Percentiles rank a stretch among this genome's conserved stretches.
Evolutionary conservation across 2,797 vertebrate species (phyloP).

Genomic region (Bryconaethiops microstoma): DNA sequence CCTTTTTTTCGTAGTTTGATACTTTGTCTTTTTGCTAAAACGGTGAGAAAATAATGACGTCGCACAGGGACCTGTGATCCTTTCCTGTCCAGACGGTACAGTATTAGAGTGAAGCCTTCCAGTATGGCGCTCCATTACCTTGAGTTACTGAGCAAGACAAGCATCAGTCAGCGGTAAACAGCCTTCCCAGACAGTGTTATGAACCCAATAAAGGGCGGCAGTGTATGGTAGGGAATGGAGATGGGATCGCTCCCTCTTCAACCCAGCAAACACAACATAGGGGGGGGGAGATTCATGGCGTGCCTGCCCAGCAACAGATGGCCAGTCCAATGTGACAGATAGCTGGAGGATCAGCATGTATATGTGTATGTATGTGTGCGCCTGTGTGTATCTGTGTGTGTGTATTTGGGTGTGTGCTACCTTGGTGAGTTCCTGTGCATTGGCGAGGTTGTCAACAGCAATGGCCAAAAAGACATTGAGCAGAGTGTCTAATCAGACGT

Average conservation of each 20-base stretch:
- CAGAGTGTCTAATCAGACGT: conserved; percentile 85
- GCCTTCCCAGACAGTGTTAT: conserved; percentile 44
- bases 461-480: conserved; percentile 98
- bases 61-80: neutral
- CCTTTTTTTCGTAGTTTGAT: too few species aligned
- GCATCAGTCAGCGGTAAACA: conserved; percentile 52
- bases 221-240: conserved; percentile 5
- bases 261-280: conserved; percentile 34
- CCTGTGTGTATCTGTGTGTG: neutral
- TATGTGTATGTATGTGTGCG: neutral
- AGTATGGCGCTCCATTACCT: conserved; percentile 40
- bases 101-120: conserved; percentile 44
- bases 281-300: conserved; percentile 15
- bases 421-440: conserved; percentile 98
- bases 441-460: conserved; percentile 97
- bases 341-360: neutral
- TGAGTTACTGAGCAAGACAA: conserved; percentile 54
- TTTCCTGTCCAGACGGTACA: conserved; percentile 27
- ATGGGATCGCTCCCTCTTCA: conserved; percentile 33
- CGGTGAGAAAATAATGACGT: neutral
- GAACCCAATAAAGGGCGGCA: conserved; percentile 44
- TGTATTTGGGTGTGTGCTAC: conserved; percentile 62
- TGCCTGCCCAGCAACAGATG: conserved; percentile 7
- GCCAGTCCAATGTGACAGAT: conserved; percentile 8
- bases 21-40: neutral